A percentile compares a stretch with the other conserved stretches of the same genome.
These are phyloP conservation scores for Rachycentron canadum DNA, from an alignment of 2,797 vertebrate genomes.

Conservation along the genomic window DNA sequence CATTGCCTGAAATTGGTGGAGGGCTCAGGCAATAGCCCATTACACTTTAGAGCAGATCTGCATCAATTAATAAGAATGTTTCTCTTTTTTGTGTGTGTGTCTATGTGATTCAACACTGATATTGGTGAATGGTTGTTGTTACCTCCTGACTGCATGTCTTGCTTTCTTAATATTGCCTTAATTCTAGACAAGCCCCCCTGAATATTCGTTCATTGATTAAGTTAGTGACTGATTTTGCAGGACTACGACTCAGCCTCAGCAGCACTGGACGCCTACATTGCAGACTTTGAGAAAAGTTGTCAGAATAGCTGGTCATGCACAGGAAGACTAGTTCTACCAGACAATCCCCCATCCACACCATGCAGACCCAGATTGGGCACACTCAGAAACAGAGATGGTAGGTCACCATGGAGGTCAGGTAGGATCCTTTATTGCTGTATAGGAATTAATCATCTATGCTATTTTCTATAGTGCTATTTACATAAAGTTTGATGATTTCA, in stretches of 20 bases:
- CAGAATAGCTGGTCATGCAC: constrained; percentile 40
- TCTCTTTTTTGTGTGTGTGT: too few species aligned
- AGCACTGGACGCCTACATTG: constrained; percentile 91
- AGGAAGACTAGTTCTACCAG: constrained; percentile 73
- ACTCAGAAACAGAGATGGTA: constrained; percentile 83
- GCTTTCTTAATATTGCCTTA: not conserved
- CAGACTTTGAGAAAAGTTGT: constrained; percentile 86
- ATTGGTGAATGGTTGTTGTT: too few species aligned
- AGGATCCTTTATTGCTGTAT: not conserved
- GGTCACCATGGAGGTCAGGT: not conserved
- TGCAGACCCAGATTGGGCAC: constrained; percentile 20
- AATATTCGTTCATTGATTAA: not conserved
- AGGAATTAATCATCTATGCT: too few species aligned
- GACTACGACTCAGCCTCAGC: constrained; percentile 88
- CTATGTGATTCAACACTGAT: too few species aligned
- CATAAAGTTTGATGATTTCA: too few species aligned
- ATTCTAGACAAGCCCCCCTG: not conserved
- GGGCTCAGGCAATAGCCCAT: too few species aligned
- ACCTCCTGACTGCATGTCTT: not conserved
- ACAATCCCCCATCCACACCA: not conserved
- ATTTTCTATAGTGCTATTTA: too few species aligned
- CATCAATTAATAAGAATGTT: too few species aligned
- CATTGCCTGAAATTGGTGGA: too few species aligned
- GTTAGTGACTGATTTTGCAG: constrained; percentile 33
- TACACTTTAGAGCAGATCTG: too few species aligned